Evolutionary conservation across 1,140 invertebrate genomes (phyloP).

Genomic region (Trichonephila clavipes): DNA sequence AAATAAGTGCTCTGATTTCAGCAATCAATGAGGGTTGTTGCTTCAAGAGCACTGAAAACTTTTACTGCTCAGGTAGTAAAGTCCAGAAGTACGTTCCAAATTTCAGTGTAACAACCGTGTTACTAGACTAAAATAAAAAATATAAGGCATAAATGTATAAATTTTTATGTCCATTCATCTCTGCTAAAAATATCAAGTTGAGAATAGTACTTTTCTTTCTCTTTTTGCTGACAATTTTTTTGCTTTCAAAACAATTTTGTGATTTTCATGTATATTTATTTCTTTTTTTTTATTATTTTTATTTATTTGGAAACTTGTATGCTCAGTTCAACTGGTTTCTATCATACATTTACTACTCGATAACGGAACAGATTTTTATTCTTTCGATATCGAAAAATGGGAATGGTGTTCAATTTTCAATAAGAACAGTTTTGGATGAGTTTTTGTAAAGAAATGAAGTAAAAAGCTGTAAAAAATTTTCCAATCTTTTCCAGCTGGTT

Average conservation of each 20-base stretch:
- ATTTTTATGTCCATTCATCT: constrained; percentile 64
- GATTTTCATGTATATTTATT: neutral
- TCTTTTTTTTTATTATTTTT: neutral
- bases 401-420: neutral
- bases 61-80: constrained; percentile 64
- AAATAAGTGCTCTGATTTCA: constrained; percentile 58
- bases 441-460: neutral
- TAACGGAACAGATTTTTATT: neutral
- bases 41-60: constrained; percentile 16
- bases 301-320: neutral
- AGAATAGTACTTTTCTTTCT: constrained; percentile 40
- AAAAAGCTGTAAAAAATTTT: neutral
- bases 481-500: neutral
- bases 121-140: neutral
- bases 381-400: neutral
- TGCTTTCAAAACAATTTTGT: neutral
- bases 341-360: constrained; percentile 1
- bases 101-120: constrained; percentile 50
- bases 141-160: constrained; percentile 44
- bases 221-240: neutral
- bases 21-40: constrained; percentile 62
- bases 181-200: constrained; percentile 60
- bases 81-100: constrained; percentile 17
- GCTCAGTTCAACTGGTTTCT: constrained; percentile 32
- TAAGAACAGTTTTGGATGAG: neutral